Conservation (phyloP, 2,888 invertebrate species). For the Diploptera punctata region DNA sequence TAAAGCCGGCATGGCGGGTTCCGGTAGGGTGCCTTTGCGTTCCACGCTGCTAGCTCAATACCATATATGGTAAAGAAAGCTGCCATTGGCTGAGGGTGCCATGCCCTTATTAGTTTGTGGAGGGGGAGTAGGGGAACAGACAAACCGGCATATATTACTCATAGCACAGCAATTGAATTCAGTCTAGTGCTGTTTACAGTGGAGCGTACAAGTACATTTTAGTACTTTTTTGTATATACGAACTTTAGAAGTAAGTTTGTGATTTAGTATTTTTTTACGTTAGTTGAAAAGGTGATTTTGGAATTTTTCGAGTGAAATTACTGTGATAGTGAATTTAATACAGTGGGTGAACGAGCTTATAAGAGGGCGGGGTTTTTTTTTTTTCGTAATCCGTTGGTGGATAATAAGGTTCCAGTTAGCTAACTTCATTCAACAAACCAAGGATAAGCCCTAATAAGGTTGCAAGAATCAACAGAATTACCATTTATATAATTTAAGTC, state of each 20-base stretch:
- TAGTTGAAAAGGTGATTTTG: background rate
- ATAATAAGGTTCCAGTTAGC: background rate
- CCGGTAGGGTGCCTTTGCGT: constrained; percentile 37
- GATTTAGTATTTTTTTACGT: background rate
- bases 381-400: too few species aligned
- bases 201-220: background rate
- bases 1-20: constrained; percentile 33
- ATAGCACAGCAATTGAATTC: constrained; percentile 37
- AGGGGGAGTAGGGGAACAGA: constrained; percentile 50
- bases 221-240: constrained; percentile 9
- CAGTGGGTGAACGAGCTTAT: background rate
- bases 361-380: background rate
- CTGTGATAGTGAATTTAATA: background rate
- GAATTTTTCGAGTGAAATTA: background rate
- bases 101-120: constrained; percentile 52
- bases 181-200: constrained; percentile 35
- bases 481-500: background rate
- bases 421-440: too few species aligned
- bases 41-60: constrained; percentile 54
- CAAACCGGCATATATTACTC: constrained; percentile 42
- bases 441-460: background rate
- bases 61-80: constrained; percentile 82
- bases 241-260: constrained; percentile 6
- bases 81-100: constrained; percentile 64
- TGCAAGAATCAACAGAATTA: background rate